These are phyloP conservation scores for Stigmatopora argus DNA, from an alignment of 2,113 vertebrate species.

Conservation along the genomic window DNA sequence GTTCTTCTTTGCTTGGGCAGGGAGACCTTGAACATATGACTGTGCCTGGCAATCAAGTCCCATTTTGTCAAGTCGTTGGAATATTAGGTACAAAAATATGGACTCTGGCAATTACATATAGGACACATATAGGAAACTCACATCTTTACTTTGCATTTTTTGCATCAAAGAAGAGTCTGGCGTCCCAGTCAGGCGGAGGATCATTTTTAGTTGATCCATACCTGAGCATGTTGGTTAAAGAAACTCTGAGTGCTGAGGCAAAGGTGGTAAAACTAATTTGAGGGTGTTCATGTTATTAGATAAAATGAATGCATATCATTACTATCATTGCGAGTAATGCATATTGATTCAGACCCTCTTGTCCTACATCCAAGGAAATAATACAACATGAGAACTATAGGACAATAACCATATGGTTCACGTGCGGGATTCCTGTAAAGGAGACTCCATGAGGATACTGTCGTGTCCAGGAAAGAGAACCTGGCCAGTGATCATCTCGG, in stretches of 20 bases:
- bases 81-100: neutral
- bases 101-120: neutral
- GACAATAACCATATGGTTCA: neutral
- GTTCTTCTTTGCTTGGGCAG: constrained; percentile 68
- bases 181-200: constrained; percentile 71
- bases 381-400: neutral
- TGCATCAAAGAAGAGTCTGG: constrained; percentile 64
- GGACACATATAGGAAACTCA: constrained; percentile 28
- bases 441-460: constrained; percentile 69
- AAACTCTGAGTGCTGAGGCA: neutral
- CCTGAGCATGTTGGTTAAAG: constrained; percentile 60
- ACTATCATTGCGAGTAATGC: neutral
- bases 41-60: constrained; percentile 61
- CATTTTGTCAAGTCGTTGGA: neutral
- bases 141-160: constrained; percentile 79
- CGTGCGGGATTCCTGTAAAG: neutral
- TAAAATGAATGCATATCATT: neutral
- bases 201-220: constrained; percentile 76
- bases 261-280: neutral
- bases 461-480: constrained; percentile 76
- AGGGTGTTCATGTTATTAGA: neutral
- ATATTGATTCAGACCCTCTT: neutral
- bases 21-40: constrained; percentile 68
- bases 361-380: neutral
- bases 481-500: constrained; percentile 75